Percentiles rank a stretch among this genome's conserved stretches.
Conservation (phyloP, 2,888 invertebrate species). For the Phengaris arion region DNA sequence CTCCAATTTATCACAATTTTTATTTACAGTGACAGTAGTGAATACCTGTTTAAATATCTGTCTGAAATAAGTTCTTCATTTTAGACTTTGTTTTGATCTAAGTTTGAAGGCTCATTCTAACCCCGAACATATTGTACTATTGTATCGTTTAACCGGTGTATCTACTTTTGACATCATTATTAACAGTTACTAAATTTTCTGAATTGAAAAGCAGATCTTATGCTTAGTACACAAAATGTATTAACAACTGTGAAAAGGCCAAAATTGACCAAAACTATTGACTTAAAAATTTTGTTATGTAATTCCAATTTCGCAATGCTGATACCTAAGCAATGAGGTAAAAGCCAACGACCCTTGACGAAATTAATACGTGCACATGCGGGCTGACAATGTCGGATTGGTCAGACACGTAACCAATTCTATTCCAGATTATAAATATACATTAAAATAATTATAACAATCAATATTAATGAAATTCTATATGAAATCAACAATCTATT, state of each 20-base stretch:
- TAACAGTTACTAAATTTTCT: neutral
- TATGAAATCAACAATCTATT: neutral
- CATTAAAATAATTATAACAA: neutral
- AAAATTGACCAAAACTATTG: neutral
- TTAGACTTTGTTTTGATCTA: neutral
- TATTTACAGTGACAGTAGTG: neutral
- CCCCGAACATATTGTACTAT: no score
- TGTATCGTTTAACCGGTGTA: neutral
- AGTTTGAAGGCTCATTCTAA: neutral
- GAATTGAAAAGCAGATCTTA: neutral
- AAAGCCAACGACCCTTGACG: slow-evolving; percentile 23
- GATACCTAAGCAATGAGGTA: neutral
- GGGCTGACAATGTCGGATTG: slow-evolving; percentile 32
- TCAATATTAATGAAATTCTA: neutral
- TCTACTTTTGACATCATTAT: neutral
- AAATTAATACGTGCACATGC: slow-evolving; percentile 28
- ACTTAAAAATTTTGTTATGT: neutral
- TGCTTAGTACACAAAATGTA: neutral
- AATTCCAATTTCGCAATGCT: neutral
- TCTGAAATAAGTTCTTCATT: neutral
- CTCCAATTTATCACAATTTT: neutral
- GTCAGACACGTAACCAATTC: slow-evolving; percentile 32
- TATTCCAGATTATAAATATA: slow-evolving; percentile 28
- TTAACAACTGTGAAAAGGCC: neutral
- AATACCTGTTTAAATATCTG: no score